Evolutionary conservation across 2,113 vertebrate species (phyloP), one percentile per base, ranked within the genome.

Genomic region (Cromileptes altivelis): DNA sequence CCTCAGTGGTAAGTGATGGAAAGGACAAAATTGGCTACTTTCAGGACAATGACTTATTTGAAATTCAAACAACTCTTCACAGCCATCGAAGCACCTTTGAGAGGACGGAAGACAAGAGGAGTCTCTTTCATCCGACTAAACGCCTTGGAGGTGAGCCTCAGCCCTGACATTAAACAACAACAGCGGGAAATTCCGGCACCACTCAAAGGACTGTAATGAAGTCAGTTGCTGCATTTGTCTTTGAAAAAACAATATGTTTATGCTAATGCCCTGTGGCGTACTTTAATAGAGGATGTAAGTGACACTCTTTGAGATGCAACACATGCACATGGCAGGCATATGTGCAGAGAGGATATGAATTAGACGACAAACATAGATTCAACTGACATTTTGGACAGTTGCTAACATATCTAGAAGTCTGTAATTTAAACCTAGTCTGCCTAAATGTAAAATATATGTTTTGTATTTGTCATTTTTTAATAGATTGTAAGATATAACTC

Each of bases 11-110:
- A 86, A 92, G 83, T 88, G 92, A 93, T 75, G 89, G 92, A 93
- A 93, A 94, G 91, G 92, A 92, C 91, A 91, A 89, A 93, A 89
- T 72, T 80, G 77, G 84, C 85, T 84, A 91, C 88, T 91, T 94
- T 83, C 21, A 57, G 87, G 82, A 92, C 89, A 91, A 89, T 86
- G 87, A 87, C 88, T 94, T 85, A 93, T 92, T 91, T 92, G 83
- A 93, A 93, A 94, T 94, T 95, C 89, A 90, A 89, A 91, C 89
- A 90, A 90, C 84, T 82, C 90, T 87, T 83, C 81, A 64, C 78
- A 75, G 50, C 65, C 86, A 74, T 80, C 30, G 18, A 21, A 69
- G 84, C 71, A 81, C 90, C 86, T 91, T 71, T 19, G 84, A 92
- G 91, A 89, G 83, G 85, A 81, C n/a, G 33, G 55, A 72, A 84